A percentile compares a stretch with the other conserved stretches of the same genome.
These are phyloP conservation scores for Lepidonotus clava DNA, from an alignment of 2,888 invertebrate species.

Conservation along the genomic window DNA sequence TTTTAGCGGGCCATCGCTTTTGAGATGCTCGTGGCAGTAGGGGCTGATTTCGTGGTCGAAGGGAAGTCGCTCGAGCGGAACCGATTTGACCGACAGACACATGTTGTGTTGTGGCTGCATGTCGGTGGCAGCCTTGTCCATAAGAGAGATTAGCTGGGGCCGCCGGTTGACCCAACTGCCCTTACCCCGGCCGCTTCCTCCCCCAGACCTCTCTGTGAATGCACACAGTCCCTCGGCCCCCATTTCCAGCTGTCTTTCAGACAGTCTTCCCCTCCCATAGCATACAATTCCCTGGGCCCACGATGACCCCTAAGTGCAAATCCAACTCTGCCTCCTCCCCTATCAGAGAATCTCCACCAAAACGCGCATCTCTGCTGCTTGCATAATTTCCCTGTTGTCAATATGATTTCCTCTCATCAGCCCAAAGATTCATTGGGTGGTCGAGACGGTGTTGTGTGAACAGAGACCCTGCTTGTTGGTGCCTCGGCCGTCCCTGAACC, in stretches of 20 bases:
- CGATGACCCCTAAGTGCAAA: neutral
- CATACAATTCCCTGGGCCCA: too few species aligned
- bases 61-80: neutral
- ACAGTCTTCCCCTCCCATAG: neutral
- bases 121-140: neutral
- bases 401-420: neutral
- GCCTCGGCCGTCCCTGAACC: too few species aligned
- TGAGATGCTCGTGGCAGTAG: too few species aligned
- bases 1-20: too few species aligned
- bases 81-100: conserved; percentile 10
- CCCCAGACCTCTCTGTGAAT: neutral
- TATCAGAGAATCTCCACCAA: neutral
- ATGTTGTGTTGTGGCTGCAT: neutral
- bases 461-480: too few species aligned
- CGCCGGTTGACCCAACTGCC: neutral
- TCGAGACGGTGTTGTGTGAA: too few species aligned
- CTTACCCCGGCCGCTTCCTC: neutral
- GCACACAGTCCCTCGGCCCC: neutral
- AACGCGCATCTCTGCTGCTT: neutral
- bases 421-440: neutral
- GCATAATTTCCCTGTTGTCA: neutral
- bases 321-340: neutral
- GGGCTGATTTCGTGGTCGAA: conserved; percentile 11
- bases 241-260: neutral
- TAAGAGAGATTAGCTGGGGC: neutral